Base-by-base conservation (phyloP, 2,888 invertebrate genomes). In the Herminia tarsipennalis region DNA sequence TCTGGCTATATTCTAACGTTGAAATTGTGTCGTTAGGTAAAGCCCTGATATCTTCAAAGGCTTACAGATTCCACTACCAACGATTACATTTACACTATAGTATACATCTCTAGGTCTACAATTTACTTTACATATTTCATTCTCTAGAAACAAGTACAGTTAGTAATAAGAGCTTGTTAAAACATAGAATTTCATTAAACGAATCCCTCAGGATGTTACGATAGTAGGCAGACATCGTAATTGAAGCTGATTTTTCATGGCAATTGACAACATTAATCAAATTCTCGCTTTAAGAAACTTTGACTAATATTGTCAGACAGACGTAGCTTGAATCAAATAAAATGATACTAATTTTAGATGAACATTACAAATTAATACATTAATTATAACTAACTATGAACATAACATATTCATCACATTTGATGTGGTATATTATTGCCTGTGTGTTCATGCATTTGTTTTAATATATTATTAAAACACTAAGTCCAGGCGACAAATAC, bases 251-350 rank as follows among this genome's bases (percentile, higher is more conserved):
- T 51, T 59, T 61, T 59, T 61, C 60, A 48, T 27, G 45, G 29
- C 48, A 59, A 59, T 60, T 59, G 44, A 55, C 47, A 45, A 55
- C 13, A 59, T 59, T 59, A 59, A 50, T 61, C 39, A 64, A 61
- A 51, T 50, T 47, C 60, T 54, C 48, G 44, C 47, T 59, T 43
- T 40, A 39, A 27, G 8, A 6, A 27, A 13, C 13, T 57, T 62
- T 49, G 54, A 60, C 49, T 58, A 46, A 63, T 58, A 49, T 57
- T 40, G 18, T 57, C 34, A 29, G 48, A 45, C 41, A 52, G 28
- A 40, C 32, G 13, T 30, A 49, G 48, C 36, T 53, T 38, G 43
- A 49, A 63, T 41, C 16, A 50, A 50, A 44, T 24, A n/a, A 17
- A 22, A 12, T 17, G 29, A 4, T 9, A 17, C 16, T n/a, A 12